phyloP scores from a whole-genome alignment of 2,113 vertebrate genomes.

The Paralichthys olivaceus region DNA sequence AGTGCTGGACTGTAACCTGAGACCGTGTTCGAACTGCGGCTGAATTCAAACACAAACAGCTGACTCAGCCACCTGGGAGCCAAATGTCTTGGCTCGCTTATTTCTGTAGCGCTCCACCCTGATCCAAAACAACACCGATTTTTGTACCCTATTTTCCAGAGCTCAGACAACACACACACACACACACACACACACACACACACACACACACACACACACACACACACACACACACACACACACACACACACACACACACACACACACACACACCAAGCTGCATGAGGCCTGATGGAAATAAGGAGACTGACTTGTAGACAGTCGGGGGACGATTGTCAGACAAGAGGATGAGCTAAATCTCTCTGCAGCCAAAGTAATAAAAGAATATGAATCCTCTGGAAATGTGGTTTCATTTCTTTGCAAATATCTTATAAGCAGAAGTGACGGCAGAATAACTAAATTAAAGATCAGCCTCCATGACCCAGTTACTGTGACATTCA shows the following conservation, averaged over 20 bases:
- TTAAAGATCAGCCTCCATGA: conserved; percentile 15
- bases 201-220: not conserved
- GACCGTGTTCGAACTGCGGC: conserved; percentile 34
- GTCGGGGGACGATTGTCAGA: conserved; percentile 7
- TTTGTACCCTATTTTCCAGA: conserved; percentile 50
- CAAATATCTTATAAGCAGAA: conserved; percentile 10
- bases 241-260: not conserved
- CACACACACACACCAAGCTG: not conserved
- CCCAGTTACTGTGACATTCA: conserved; percentile 10
- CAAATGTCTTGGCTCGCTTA: conserved; percentile 73
- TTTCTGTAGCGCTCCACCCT: conserved; percentile 71
- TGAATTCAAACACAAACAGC: conserved; percentile 59
- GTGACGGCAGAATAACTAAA: conserved; percentile 13
- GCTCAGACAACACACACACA: conserved; percentile 27
- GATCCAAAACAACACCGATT: conserved; percentile 69
- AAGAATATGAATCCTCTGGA: conserved; percentile 25
- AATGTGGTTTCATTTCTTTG: conserved; percentile 28
- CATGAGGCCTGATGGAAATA: not conserved
- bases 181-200: conserved; percentile 34
- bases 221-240: not conserved
- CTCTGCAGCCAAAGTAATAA: conserved; percentile 10
- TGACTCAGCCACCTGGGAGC: conserved; percentile 78
- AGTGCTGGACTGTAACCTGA: conserved; percentile 55
- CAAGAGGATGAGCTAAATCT: conserved; percentile 13
- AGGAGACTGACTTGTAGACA: conserved; percentile 26